Evolutionary conservation across 2,113 vertebrate species (phyloP).

Genomic region (Plotosus lineatus): DNA sequence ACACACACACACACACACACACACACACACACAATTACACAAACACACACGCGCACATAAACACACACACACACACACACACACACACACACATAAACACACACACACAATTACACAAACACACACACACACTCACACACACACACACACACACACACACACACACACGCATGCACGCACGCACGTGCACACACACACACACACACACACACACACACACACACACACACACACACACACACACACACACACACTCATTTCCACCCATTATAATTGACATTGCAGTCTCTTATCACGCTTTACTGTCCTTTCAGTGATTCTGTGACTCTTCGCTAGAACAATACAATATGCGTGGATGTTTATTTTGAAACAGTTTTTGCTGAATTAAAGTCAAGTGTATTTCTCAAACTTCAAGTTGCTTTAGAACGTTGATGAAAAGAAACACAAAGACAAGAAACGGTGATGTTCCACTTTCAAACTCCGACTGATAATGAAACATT

Average conservation of each 20-base stretch:
- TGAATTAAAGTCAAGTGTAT: not conserved
- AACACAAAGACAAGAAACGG: not conserved
- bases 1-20: not conserved
- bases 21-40: no score
- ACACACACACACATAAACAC: slow-evolving; percentile 22
- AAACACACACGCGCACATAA: no score
- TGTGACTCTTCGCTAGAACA: not conserved
- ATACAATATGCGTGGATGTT: not conserved
- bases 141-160: not conserved
- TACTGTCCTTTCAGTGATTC: not conserved
- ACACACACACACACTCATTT: not conserved
- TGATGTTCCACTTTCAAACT: no score
- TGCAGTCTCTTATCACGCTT: not conserved
- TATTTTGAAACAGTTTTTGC: not conserved
- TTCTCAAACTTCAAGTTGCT: not conserved
- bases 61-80: no score
- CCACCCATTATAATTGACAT: not conserved
- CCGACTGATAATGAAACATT: not conserved
- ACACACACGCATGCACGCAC: no score
- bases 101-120: not conserved
- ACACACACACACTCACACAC: not conserved
- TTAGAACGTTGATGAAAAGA: not conserved
- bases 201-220: slow-evolving; percentile 11
- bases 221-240: slow-evolving; percentile 19
- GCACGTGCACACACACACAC: slow-evolving; percentile 14